A percentile compares a stretch with the other conserved stretches of the same genome.
Conservation (phyloP, 2,113 vertebrate species). For the Meleagris gallopavo region DNA sequence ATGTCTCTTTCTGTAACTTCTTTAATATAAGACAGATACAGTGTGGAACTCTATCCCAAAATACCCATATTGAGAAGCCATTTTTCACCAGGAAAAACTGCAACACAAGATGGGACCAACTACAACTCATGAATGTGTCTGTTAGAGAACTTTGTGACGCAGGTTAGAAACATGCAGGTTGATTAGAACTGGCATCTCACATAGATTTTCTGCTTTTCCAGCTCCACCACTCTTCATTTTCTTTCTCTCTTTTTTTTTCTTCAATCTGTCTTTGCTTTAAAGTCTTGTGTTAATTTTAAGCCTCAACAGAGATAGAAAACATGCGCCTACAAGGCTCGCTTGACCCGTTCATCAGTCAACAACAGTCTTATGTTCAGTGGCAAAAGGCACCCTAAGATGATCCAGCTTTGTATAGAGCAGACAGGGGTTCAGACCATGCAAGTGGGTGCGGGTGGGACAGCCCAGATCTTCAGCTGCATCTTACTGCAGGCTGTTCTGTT, state of each 20-base stretch:
- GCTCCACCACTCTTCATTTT: background rate
- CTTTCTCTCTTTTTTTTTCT: background rate
- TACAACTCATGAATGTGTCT: background rate
- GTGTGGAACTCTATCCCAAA: too few species aligned
- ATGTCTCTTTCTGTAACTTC: background rate
- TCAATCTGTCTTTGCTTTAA: background rate
- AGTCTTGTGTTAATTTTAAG: background rate
- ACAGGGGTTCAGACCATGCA: fast-evolving
- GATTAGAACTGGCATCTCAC: too few species aligned
- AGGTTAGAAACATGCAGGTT: too few species aligned
- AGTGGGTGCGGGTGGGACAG: fast-evolving
- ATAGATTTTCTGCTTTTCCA: background rate
- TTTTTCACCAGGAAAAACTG: background rate
- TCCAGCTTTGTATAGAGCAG: background rate
- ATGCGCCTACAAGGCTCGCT: background rate
- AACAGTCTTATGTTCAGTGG: background rate
- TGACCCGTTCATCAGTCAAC: background rate
- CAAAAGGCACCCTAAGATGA: background rate
- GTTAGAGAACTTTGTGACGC: background rate
- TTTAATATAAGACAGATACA: background rate
- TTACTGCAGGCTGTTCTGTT: fast-evolving
- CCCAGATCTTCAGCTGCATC: background rate
- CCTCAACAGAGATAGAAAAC: background rate
- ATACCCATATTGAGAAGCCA: background rate
- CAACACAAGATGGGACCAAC: background rate